These are phyloP conservation scores for Aphelocoma coerulescens DNA, from an alignment of 2,113 vertebrate genomes.

Conservation along the genomic window DNA sequence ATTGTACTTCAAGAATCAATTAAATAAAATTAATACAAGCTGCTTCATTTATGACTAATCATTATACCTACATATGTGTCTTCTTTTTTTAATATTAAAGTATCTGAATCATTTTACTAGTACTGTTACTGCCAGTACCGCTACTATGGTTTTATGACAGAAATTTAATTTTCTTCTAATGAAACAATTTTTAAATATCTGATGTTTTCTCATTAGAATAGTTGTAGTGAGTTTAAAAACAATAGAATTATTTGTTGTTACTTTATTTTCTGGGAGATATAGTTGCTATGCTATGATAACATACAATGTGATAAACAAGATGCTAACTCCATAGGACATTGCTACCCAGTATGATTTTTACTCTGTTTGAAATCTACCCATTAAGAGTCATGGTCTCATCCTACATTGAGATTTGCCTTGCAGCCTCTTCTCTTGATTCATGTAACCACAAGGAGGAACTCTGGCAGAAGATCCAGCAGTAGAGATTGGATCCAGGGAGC, in stretches of 20 bases:
- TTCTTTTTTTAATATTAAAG: neutral
- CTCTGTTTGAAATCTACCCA: neutral
- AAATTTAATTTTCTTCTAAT: neutral
- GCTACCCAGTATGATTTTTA: neutral
- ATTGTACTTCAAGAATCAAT: neutral
- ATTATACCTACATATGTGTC: neutral
- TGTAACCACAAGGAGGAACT: neutral
- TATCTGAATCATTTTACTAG: neutral
- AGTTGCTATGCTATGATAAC: neutral
- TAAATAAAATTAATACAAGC: neutral
- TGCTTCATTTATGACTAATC: neutral
- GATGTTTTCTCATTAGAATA: neutral
- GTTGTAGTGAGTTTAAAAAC: neutral
- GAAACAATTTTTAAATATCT: neutral
- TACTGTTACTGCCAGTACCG: neutral
- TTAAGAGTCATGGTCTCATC: neutral
- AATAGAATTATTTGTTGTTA: neutral
- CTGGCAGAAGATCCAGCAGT: neutral
- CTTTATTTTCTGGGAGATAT: neutral
- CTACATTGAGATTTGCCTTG: neutral
- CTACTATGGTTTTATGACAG: neutral
- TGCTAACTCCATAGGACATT: neutral
- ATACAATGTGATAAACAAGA: neutral
- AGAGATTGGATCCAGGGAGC: neutral
- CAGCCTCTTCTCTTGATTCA: neutral